A percentile compares a stretch with the other conserved stretches of the same genome.
These are phyloP conservation scores for Elgaria multicarinata DNA, from an alignment of 2,113 vertebrate genomes.

Conservation along the genomic window DNA sequence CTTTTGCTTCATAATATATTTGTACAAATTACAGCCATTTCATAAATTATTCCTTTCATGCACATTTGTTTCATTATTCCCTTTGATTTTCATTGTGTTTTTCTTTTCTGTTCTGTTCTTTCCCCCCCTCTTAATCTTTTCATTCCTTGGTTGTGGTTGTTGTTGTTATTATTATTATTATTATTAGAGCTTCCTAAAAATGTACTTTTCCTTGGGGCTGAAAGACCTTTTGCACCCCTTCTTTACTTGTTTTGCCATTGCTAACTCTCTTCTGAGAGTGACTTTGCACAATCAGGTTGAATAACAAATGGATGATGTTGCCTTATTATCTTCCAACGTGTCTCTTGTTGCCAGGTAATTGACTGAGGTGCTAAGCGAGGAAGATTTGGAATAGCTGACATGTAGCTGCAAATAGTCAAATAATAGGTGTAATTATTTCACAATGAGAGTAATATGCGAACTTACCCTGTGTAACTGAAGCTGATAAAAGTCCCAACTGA, in stretches of 20 bases:
- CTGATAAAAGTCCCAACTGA: constrained; percentile 45
- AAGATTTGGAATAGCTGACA: background rate
- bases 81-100: background rate
- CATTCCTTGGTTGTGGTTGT: background rate
- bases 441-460: background rate
- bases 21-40: background rate
- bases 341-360: background rate
- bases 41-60: background rate
- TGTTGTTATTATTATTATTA: too few relatives aligned
- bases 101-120: too few relatives aligned
- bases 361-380: background rate
- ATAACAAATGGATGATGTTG: background rate
- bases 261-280: too few relatives aligned
- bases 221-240: too few relatives aligned
- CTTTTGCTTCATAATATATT: background rate
- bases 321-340: background rate
- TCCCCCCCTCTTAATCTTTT: too few relatives aligned
- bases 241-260: too few relatives aligned
- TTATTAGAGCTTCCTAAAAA: background rate
- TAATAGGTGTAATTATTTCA: background rate
- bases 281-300: background rate
- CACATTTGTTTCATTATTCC: background rate
- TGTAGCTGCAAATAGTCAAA: background rate
- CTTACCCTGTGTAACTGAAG: constrained; percentile 21
- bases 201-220: too few relatives aligned